Evolutionary conservation across 2,888 invertebrate species (phyloP).

Genomic region (Crepidodera aurea): DNA sequence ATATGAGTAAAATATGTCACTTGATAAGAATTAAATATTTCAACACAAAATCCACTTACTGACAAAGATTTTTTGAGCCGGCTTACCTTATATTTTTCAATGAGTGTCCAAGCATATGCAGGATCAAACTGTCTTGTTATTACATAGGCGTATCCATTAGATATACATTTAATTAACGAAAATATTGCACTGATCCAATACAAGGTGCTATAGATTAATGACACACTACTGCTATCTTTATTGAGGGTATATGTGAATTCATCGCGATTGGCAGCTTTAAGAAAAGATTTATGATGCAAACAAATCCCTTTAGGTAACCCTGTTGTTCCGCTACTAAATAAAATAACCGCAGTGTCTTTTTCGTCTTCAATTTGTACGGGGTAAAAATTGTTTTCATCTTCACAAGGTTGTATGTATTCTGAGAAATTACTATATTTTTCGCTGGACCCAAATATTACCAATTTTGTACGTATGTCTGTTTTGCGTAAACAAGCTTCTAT

Average conservation of each 20-base stretch:
- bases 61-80: too few species aligned
- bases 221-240: neutral
- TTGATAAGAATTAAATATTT: too few species aligned
- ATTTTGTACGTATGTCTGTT: slow-evolving; percentile 36
- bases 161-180: slow-evolving; percentile 7
- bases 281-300: slow-evolving; percentile 34
- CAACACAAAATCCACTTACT: too few species aligned
- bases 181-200: slow-evolving; percentile 30
- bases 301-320: slow-evolving; percentile 52
- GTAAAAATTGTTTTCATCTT: slow-evolving; percentile 44
- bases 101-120: slow-evolving; percentile 18
- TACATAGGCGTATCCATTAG: slow-evolving; percentile 19
- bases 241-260: neutral
- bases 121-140: slow-evolving; percentile 28
- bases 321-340: slow-evolving; percentile 54
- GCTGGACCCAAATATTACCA: slow-evolving; percentile 48
- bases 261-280: neutral
- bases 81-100: slow-evolving; percentile 39
- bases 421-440: slow-evolving; percentile 37
- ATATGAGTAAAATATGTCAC: too few species aligned
- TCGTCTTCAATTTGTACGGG: slow-evolving; percentile 36
- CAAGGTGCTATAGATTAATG: slow-evolving; percentile 16
- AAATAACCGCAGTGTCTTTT: slow-evolving; percentile 45
- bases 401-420: slow-evolving; percentile 36
- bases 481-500: slow-evolving; percentile 36